Conservation (phyloP, 2,888 invertebrate genomes). For the Tetheella fluctuosa region DNA sequence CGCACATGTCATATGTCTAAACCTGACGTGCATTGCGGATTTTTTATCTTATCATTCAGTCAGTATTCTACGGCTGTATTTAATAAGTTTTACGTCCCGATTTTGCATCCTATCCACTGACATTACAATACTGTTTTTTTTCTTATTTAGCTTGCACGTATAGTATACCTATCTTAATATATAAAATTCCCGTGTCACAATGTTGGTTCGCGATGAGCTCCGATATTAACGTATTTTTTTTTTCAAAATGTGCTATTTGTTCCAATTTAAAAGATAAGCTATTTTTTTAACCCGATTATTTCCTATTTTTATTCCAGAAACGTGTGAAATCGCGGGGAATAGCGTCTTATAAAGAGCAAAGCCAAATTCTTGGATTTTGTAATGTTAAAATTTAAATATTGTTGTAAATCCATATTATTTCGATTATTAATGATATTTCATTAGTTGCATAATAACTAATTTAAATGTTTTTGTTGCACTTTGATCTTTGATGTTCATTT, state of each 20-base stretch:
- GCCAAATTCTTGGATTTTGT: background rate
- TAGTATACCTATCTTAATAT: too few species aligned
- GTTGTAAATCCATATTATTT: background rate
- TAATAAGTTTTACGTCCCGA: background rate
- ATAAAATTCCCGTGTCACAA: too few species aligned
- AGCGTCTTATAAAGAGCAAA: too few species aligned
- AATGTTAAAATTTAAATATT: background rate
- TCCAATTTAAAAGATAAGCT: too few species aligned
- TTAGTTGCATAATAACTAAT: background rate
- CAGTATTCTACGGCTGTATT: background rate
- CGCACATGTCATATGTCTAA: background rate
- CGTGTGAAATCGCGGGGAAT: too few species aligned
- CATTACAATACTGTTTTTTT: too few species aligned
- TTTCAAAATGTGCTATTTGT: too few species aligned
- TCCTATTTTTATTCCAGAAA: too few species aligned
- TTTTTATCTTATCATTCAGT: conserved; percentile 51
- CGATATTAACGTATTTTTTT: too few species aligned
- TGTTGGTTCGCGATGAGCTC: too few species aligned
- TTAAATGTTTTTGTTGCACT: background rate
- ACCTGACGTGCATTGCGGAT: conserved; percentile 40
- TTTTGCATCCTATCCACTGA: background rate
- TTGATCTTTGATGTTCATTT: background rate
- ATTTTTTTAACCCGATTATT: too few species aligned
- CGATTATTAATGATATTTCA: background rate
- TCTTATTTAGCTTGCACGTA: too few species aligned